Base-by-base conservation (phyloP, 2,113 vertebrate species). In the Lampris incognitus region DNA sequence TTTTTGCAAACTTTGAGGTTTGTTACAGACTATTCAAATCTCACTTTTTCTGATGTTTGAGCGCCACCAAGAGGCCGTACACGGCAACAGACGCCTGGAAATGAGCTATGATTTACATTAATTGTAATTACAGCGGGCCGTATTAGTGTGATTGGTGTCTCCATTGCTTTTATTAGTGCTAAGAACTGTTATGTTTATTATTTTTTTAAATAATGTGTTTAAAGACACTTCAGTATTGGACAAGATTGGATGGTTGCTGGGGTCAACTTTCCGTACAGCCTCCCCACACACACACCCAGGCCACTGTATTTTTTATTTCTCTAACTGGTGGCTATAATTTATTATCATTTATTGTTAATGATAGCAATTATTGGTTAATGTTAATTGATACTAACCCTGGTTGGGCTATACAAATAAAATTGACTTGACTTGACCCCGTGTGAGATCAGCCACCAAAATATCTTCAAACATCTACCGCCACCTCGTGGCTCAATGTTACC, bases 21-120 rank as follows among this genome's bases (percentile, higher is more conserved):
- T 4, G 51, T 54, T 57, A 57, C 24, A 5, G 44, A 46, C 44
- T 4, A 46, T 1, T n/a, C 10, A 9, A 50, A 42, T 24, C 61
- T 36, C 54, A 9, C 38, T 2, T n/a, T 57, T 55, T 2, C 24
- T 59, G 36, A 66, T 9, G 2, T 69, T 13, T 81, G 77, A 83
- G 81, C 69, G 9, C 90, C 91, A 91, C 87, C 88, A 75, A 79
- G 86, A 72, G 90, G 88, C 44, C 63, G 65, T 0, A 13, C 0
- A 3, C 13, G 3, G 39, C 41, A 41, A 78, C 54, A 24, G 52
- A 24, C 24, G 24, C 24, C 24, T 24, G 24, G 24, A 24, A 46
- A 7, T 46, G 52, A n/a, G 62, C 51, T 13, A 1, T 36, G 44
- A 24, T 55, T 55, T 0, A 2, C 10, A 10, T 38, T 24, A 8